Percentiles rank a stretch among this genome's conserved stretches.
phyloP scores from a whole-genome alignment of 2,113 vertebrate species.

The Serilophus lunatus region DNA sequence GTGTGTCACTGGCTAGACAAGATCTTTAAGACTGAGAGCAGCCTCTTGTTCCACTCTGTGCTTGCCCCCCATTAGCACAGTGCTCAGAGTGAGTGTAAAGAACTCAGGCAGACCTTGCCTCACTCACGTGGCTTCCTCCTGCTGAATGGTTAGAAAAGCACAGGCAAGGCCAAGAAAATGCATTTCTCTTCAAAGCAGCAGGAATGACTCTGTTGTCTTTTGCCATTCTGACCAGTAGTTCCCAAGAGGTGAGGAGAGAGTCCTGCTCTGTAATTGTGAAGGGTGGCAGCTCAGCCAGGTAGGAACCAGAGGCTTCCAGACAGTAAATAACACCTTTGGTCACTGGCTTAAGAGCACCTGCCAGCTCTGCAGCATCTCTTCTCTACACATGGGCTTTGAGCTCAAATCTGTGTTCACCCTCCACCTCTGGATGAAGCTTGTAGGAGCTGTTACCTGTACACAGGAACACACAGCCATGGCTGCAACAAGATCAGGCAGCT shows the following conservation, averaged over 20 bases:
- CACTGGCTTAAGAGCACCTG: not conserved
- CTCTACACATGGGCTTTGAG: not conserved
- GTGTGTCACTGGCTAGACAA: not conserved
- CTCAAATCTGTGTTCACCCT: not conserved
- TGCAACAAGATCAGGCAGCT: constrained; percentile 1
- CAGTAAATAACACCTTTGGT: not conserved
- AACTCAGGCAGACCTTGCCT: not conserved
- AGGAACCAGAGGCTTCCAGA: not conserved
- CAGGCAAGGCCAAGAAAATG: not conserved
- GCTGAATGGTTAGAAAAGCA: not conserved
- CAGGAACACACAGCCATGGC: not conserved
- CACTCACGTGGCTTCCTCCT: not conserved
- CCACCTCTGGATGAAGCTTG: not conserved
- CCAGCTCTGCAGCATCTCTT: not conserved
- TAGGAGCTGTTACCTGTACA: not conserved
- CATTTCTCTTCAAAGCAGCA: not conserved
- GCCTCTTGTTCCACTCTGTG: not conserved
- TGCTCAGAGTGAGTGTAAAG: rapidly evolving
- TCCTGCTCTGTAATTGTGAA: not conserved
- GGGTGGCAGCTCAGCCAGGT: not conserved
- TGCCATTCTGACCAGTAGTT: not conserved
- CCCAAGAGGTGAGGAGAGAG: not conserved
- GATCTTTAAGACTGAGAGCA: not conserved
- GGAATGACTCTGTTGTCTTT: not conserved
- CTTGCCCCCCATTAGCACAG: rapidly evolving